Conservation (phyloP, 2,113 vertebrate species). For the Urocynchramus pylzowi region DNA sequence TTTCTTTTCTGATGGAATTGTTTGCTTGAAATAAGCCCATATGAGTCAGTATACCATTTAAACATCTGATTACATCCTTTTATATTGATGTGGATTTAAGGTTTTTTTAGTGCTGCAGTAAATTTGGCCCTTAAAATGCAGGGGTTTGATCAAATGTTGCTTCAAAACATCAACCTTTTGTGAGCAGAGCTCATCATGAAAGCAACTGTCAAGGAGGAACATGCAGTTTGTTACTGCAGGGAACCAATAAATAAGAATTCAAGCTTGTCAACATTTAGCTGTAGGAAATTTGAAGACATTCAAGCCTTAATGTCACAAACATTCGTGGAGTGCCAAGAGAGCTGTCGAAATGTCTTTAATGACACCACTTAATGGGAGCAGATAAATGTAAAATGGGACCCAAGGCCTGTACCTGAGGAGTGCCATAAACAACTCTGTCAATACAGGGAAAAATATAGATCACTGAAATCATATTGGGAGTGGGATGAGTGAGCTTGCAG, state of each 20-base stretch:
- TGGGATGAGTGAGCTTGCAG: not conserved
- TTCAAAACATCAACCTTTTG: not conserved
- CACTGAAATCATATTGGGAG: not conserved
- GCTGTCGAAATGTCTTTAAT: constrained; percentile 39
- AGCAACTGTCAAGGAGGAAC: not conserved
- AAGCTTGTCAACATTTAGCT: constrained; percentile 55
- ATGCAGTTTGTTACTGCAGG: constrained; percentile 38
- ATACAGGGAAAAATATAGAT: not conserved
- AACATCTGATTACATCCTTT: not conserved
- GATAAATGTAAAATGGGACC: constrained; percentile 39
- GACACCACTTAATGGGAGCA: constrained; percentile 29
- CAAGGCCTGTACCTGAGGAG: constrained; percentile 27
- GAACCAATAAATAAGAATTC: constrained; percentile 55
- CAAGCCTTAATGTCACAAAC: constrained; percentile 45
- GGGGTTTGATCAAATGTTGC: not conserved
- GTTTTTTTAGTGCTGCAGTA: not conserved
- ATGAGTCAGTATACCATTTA: not conserved
- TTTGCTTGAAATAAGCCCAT: not conserved
- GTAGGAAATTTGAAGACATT: constrained; percentile 52
- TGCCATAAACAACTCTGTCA: constrained; percentile 28
- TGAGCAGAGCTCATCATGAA: not conserved
- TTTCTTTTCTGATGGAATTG: not conserved
- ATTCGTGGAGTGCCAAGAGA: not conserved
- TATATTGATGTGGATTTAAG: not conserved
- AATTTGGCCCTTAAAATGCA: not conserved